Evolutionary conservation across 2,797 vertebrate genomes (phyloP).

Genomic region (Chanos chanos): DNA sequence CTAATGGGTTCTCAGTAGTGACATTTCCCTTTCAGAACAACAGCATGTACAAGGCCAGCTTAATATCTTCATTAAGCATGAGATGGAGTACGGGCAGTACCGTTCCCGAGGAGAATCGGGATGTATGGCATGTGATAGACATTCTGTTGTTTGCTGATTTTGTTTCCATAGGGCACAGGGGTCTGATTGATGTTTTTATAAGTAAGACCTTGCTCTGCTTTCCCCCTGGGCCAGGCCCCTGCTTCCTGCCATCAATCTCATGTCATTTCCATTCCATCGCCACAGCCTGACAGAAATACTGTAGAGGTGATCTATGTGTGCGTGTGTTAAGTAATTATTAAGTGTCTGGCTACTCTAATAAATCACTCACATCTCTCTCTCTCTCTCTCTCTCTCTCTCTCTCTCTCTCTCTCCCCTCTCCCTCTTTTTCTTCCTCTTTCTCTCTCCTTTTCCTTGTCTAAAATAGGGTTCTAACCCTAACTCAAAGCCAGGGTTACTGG

Average conservation of each 20-base stretch:
- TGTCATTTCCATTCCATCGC: constrained; percentile 73
- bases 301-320: constrained; percentile 70
- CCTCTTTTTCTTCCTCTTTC: constrained; percentile 33
- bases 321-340: constrained; percentile 75
- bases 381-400: constrained; percentile 4
- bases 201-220: constrained; percentile 74
- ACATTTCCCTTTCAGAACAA: not conserved
- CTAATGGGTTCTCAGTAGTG: not conserved
- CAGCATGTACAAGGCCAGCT: not conserved
- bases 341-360: constrained; percentile 69
- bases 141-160: not conserved
- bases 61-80: constrained; percentile 28
- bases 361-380: constrained; percentile 72
- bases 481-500: constrained; percentile 21
- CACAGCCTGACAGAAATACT: constrained; percentile 74
- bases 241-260: constrained; percentile 77
- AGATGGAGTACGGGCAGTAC: not conserved
- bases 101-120: not conserved
- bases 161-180: constrained; percentile 11
- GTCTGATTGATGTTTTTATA: constrained; percentile 79
- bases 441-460: constrained; percentile 42
- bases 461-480: constrained; percentile 2
- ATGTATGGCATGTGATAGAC: not conserved
- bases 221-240: constrained; percentile 56
- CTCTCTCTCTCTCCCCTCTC: constrained; percentile 23